A percentile compares a stretch with the other conserved stretches of the same genome.
These are phyloP conservation scores for Amazona guildingii DNA, from an alignment of 2,113 vertebrate genomes.

Conservation along the genomic window DNA sequence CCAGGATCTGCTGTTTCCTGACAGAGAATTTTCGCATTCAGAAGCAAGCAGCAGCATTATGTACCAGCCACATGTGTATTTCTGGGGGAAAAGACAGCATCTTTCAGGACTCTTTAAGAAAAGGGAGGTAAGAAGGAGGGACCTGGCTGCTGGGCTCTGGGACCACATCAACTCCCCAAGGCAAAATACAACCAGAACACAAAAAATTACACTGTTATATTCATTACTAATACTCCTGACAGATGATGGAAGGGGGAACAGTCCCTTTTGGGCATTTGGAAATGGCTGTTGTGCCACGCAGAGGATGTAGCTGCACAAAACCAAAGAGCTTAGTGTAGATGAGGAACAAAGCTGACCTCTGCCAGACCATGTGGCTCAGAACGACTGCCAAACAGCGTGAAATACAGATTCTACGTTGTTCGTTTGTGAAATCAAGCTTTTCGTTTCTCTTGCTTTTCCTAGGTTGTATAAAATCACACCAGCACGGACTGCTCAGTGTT, in stretches of 20 bases:
- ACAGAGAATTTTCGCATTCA: neutral
- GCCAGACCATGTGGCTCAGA: neutral
- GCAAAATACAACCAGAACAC: neutral
- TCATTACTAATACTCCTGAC: neutral
- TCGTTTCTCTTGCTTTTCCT: neutral
- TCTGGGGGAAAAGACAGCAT: rapidly evolving
- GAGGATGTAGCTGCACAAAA: neutral
- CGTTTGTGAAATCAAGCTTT: neutral
- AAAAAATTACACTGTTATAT: neutral
- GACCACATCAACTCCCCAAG: neutral
- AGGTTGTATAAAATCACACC: neutral
- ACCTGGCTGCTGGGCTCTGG: neutral
- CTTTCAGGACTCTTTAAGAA: neutral
- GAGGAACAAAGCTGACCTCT: neutral
- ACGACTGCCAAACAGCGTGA: neutral
- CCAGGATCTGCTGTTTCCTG: neutral
- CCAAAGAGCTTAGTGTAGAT: neutral
- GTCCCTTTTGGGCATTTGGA: neutral
- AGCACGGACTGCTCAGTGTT: neutral
- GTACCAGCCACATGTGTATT: neutral
- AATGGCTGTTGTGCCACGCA: neutral
- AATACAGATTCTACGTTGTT: neutral
- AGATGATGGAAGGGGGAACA: neutral
- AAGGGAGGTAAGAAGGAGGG: neutral
- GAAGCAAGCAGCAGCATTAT: neutral